These are phyloP conservation scores for Brachyopa scutellaris DNA, from an alignment of 2,888 invertebrate genomes.

Conservation along the genomic window DNA sequence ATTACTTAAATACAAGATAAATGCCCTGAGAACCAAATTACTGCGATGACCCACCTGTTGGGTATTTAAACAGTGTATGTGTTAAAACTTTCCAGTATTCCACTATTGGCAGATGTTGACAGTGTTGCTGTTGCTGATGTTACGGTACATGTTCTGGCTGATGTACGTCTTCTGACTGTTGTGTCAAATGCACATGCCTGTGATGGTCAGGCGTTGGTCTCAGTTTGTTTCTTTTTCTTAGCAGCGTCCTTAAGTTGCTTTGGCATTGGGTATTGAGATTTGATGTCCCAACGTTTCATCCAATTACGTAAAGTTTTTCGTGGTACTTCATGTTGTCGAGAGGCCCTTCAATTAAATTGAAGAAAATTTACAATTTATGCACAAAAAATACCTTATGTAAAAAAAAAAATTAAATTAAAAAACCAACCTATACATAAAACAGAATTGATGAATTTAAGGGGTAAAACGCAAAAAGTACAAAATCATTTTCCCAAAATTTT, in stretches of 20 bases:
- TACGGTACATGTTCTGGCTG: conserved; percentile 43
- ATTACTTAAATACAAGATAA: neutral
- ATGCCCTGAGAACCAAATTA: neutral
- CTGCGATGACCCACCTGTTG: neutral
- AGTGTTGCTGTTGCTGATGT: conserved; percentile 49
- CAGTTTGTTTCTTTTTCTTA: conserved; percentile 79
- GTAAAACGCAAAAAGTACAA: too few species aligned
- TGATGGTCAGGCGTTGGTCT: conserved; percentile 37
- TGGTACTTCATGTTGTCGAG: conserved; percentile 85
- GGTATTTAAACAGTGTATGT: neutral
- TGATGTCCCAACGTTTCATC: conserved; percentile 85
- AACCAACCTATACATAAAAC: too few species aligned
- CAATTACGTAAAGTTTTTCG: conserved; percentile 85
- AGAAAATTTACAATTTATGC: neutral
- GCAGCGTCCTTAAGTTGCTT: conserved; percentile 84
- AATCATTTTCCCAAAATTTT: too few species aligned
- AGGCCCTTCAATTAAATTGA: conserved; percentile 81
- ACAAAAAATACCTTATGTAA: neutral
- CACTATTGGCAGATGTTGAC: conserved; percentile 10
- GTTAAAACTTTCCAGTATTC: neutral
- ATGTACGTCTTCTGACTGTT: conserved; percentile 21
- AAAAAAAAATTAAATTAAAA: neutral
- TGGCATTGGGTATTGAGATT: conserved; percentile 85
- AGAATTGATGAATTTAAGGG: too few species aligned
- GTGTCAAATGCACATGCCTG: neutral